These are phyloP conservation scores for Hybos culiciformis DNA, from an alignment of 2,888 invertebrate species.

Conservation along the genomic window DNA sequence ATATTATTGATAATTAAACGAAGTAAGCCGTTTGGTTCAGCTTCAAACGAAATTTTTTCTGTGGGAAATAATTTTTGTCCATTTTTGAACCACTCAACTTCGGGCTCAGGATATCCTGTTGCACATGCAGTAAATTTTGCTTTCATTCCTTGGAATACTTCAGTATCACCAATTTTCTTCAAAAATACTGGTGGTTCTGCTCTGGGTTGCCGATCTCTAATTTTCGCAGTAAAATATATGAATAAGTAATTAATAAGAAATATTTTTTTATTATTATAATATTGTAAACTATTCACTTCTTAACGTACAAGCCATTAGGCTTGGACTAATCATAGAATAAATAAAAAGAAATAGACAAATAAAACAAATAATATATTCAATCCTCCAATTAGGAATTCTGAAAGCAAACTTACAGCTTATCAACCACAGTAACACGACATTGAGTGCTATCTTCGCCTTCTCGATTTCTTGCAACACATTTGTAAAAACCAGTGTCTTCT, in stretches of 20 bases:
- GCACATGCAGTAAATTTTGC: conserved; percentile 90
- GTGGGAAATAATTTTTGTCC: conserved; percentile 66
- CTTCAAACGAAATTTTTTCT: conserved; percentile 69
- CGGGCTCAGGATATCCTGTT: conserved; percentile 74
- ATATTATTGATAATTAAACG: conserved; percentile 67
- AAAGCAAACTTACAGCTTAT: conserved; percentile 56
- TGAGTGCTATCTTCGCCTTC: conserved; percentile 67
- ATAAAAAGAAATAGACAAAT: too few species aligned
- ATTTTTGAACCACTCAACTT: conserved; percentile 75
- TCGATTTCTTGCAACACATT: conserved; percentile 62
- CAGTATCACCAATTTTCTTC: conserved; percentile 78
- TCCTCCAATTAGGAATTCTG: conserved; percentile 3
- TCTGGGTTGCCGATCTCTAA: neutral
- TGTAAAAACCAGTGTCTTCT: conserved; percentile 59
- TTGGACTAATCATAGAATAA: too few species aligned
- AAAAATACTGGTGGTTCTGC: conserved; percentile 75
- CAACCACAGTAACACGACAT: conserved; percentile 61
- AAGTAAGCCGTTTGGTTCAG: conserved; percentile 55
- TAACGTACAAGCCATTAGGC: too few species aligned
- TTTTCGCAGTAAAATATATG: too few species aligned
- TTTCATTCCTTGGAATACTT: conserved; percentile 74
- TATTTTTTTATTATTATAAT: neutral
- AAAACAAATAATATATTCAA: too few species aligned
- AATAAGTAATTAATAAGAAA: too few species aligned
- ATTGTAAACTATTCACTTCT: conserved; percentile 1